phyloP scores from a whole-genome alignment of 2,888 invertebrate genomes.

The Sabellastarte sp. region DNA sequence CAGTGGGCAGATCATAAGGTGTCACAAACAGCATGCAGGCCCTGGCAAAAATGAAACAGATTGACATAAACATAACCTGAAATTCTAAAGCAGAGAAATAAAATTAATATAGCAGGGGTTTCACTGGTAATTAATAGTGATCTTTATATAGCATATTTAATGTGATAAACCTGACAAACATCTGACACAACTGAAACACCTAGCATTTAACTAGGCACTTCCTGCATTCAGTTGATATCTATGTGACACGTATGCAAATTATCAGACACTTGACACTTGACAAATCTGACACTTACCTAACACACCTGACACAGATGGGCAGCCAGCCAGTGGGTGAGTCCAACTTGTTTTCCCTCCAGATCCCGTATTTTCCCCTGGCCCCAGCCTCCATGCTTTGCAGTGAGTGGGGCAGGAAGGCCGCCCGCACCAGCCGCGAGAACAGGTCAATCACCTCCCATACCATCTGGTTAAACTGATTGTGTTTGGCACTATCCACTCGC shows the following conservation, averaged over 20 bases:
- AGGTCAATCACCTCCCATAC: constrained; percentile 75
- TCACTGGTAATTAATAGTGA: no score
- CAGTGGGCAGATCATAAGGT: constrained; percentile 81
- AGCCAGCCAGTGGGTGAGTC: constrained; percentile 66
- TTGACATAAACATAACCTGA: no score
- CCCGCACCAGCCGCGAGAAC: constrained; percentile 73
- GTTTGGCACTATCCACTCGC: no score
- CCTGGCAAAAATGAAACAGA: no score
- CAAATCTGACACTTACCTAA: constrained; percentile 62
- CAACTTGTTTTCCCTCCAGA: constrained; percentile 59
- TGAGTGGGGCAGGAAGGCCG: constrained; percentile 71
- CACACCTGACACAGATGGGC: constrained; percentile 77
- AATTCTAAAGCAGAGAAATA: no score
- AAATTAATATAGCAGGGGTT: no score
- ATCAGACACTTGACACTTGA: no score
- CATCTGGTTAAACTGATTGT: constrained; percentile 60
- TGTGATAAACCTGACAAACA: background rate
- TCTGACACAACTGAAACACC: background rate
- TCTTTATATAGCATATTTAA: no score
- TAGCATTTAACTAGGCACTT: background rate
- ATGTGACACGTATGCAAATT: no score
- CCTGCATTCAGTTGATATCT: background rate
- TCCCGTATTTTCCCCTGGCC: constrained; percentile 62
- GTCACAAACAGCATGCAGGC: constrained; percentile 76
- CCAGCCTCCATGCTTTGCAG: constrained; percentile 60